These are phyloP conservation scores for Eucera pruinosa DNA, from an alignment of 2,888 invertebrate species.

Conservation along the genomic window DNA sequence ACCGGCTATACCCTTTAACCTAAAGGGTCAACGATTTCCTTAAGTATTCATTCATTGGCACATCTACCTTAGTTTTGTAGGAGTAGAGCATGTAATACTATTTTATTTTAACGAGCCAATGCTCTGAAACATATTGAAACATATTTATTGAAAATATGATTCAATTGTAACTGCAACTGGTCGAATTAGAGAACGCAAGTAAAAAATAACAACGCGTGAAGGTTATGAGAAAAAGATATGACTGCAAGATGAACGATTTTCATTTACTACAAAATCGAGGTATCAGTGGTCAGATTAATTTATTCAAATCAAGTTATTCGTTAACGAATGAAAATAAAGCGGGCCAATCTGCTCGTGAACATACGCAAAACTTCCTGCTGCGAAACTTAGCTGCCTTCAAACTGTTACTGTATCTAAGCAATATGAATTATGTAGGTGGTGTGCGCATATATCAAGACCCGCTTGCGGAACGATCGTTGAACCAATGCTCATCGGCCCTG, in stretches of 20 bases:
- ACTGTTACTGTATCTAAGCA: constrained; percentile 58
- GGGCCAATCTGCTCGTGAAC: constrained; percentile 33
- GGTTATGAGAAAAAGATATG: not conserved
- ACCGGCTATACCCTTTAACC: no score
- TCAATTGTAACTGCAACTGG: no score
- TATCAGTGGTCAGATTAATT: constrained; percentile 8
- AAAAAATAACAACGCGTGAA: constrained; percentile 1
- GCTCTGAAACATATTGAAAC: not conserved
- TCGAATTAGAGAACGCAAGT: not conserved
- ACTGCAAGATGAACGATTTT: constrained; percentile 1
- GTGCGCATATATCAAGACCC: constrained; percentile 66
- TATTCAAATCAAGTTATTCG: constrained; percentile 20
- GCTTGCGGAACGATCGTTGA: constrained; percentile 74
- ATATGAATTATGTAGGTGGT: constrained; percentile 72
- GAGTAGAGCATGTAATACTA: no score
- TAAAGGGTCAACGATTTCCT: no score
- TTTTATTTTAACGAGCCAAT: no score
- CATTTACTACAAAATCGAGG: not conserved
- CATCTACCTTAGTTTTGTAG: no score
- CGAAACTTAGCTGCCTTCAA: constrained; percentile 38
- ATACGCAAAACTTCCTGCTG: constrained; percentile 25
- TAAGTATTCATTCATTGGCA: no score
- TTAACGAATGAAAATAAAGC: constrained; percentile 24
- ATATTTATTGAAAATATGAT: not conserved
- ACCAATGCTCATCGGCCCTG: constrained; percentile 73